Evolutionary conservation across 30 jellyfish, hydroid and myxozoan genomes (phyloP).

Genomic region (Hydractinia symbiolongicarpus): DNA sequence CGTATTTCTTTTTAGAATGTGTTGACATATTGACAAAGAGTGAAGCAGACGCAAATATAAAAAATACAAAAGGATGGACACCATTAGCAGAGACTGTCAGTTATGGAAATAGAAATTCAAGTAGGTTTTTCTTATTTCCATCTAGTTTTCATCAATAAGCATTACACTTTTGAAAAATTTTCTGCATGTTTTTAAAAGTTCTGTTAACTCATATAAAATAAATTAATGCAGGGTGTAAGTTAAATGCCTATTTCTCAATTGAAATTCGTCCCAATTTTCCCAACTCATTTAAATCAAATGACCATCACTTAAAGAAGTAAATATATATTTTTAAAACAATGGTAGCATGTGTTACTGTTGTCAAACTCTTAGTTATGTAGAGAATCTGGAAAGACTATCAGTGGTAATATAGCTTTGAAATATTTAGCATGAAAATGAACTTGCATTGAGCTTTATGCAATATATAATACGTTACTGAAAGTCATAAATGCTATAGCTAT

Average conservation of each 20-base stretch:
- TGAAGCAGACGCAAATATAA: slow-evolving; percentile 75
- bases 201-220: neutral
- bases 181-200: neutral
- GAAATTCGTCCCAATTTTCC: too few species aligned
- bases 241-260: neutral
- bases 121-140: slow-evolving; percentile 29
- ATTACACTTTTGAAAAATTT: neutral
- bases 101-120: slow-evolving; percentile 76
- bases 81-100: slow-evolving; percentile 99
- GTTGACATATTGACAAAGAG: slow-evolving; percentile 39
- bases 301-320: neutral
- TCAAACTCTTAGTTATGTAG: too few species aligned
- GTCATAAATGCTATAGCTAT: too few species aligned
- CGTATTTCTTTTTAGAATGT: slow-evolving; percentile 48
- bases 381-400: too few species aligned
- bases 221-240: neutral
- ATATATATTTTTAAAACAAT: neutral
- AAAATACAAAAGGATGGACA: slow-evolving; percentile 93
- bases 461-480: too few species aligned
- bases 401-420: too few species aligned
- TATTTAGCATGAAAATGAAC: too few species aligned
- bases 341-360: too few species aligned
- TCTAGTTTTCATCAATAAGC: neutral
- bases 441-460: too few species aligned
- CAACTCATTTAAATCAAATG: neutral